A percentile compares a stretch with the other conserved stretches of the same genome.
Evolutionary conservation across 2,797 vertebrate species (phyloP).

Genomic region (Pagetopsis macropterus): DNA sequence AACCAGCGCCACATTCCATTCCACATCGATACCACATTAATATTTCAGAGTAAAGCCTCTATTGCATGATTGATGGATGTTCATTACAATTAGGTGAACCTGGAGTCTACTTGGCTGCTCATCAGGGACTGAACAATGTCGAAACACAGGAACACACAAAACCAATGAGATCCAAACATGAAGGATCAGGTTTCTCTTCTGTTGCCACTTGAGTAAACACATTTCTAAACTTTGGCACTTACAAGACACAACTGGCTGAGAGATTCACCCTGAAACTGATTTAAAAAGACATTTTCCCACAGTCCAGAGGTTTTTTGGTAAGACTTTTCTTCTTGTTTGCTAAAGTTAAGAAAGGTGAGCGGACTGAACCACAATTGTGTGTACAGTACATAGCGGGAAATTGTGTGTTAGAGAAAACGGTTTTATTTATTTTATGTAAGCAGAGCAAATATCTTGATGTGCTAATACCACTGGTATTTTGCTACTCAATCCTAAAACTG

Average conservation of each 20-base stretch:
- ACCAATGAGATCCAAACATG: neutral
- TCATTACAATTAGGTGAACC: conserved; percentile 49
- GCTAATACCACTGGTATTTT: too few species aligned
- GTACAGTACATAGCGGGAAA: too few species aligned
- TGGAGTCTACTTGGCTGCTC: conserved; percentile 50
- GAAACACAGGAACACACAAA: conserved; percentile 11
- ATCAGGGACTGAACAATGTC: conserved; percentile 20
- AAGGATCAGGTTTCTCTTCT: neutral
- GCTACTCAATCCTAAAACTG: neutral
- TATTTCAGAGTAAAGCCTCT: conserved; percentile 39
- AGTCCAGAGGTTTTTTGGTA: neutral
- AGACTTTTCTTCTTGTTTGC: neutral
- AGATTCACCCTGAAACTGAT: neutral
- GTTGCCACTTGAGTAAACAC: conserved; percentile 6
- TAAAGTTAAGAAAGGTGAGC: neutral
- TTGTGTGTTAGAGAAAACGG: neutral
- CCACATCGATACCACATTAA: conserved; percentile 30
- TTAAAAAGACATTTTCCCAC: neutral
- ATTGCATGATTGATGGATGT: conserved; percentile 46
- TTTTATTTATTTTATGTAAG: neutral
- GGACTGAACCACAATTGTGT: neutral
- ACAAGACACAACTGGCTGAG: conserved; percentile 4
- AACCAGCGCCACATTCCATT: conserved; percentile 39
- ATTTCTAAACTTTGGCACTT: neutral
- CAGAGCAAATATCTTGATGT: neutral